These are phyloP conservation scores for Bradypodion pumilum DNA, from an alignment of 2,797 vertebrate species.

Conservation along the genomic window DNA sequence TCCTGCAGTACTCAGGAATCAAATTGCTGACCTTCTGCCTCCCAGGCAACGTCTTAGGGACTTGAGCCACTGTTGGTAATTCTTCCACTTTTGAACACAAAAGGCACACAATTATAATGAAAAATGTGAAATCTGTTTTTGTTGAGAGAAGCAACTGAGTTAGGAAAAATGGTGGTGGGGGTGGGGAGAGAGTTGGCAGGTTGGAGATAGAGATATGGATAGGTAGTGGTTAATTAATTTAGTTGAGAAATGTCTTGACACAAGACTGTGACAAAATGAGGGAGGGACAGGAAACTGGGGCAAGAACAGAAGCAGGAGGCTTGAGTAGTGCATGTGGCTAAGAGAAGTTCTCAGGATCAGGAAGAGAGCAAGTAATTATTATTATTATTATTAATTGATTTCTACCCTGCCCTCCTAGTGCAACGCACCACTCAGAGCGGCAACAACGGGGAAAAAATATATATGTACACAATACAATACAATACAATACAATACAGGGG, in stretches of 20 bases:
- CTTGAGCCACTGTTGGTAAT: no score
- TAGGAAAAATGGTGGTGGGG: not conserved
- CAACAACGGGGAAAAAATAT: no score
- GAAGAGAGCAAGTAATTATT: not conserved
- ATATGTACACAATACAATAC: no score
- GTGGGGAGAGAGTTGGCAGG: not conserved
- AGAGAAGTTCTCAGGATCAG: not conserved
- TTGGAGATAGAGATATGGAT: not conserved
- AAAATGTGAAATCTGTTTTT: no score
- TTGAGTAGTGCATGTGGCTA: not conserved
- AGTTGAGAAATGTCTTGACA: not conserved
- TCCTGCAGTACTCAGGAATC: no score
- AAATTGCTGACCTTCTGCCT: no score
- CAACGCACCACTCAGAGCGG: no score
- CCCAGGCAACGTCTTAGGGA: no score
- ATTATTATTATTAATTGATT: no score
- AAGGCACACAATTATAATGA: not conserved
- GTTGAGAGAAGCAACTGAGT: not conserved
- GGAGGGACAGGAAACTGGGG: not conserved
- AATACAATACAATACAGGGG: no score
- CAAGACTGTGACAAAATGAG: not conserved
- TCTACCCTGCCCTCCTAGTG: no score
- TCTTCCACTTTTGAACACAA: not conserved
- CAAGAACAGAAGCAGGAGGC: no score
- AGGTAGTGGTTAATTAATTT: not conserved